Percentiles rank a stretch among this genome's conserved stretches.
Conservation (phyloP, 2,113 vertebrate genomes). For the Vidua macroura region DNA sequence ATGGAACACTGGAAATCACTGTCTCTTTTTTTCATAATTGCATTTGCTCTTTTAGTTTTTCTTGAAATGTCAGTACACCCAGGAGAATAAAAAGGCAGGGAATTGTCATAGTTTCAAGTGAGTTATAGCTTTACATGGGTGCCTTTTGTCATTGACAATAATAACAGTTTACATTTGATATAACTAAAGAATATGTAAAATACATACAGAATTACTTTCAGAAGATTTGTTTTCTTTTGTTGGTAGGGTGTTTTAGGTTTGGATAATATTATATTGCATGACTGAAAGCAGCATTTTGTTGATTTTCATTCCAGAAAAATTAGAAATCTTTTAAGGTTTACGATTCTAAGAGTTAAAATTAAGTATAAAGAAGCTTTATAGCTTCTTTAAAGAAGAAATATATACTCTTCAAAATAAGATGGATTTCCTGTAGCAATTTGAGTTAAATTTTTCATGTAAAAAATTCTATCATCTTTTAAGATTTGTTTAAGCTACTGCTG, state of each 20-base stretch:
- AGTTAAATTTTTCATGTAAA: constrained; percentile 21
- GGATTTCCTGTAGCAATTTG: constrained; percentile 8
- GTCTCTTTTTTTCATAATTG: not conserved
- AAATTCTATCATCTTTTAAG: not conserved
- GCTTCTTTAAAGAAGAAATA: constrained; percentile 39
- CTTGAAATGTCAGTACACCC: not conserved
- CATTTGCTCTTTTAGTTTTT: not conserved
- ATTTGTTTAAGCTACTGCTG: not conserved
- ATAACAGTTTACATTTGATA: not conserved
- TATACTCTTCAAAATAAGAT: constrained; percentile 25
- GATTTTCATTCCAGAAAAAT: constrained; percentile 26
- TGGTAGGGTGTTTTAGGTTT: not conserved
- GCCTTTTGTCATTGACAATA: not conserved
- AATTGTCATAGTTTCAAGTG: not conserved
- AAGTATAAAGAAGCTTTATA: constrained; percentile 48
- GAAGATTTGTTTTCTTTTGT: constrained; percentile 18
- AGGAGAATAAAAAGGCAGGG: not conserved
- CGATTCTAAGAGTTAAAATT: not conserved
- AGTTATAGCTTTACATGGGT: not conserved
- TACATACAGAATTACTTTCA: not conserved
- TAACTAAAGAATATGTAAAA: constrained; percentile 18
- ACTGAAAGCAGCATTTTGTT: constrained; percentile 35
- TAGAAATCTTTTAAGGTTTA: not conserved
- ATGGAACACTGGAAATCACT: not conserved
- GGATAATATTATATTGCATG: not conserved